These are phyloP conservation scores for Hetaerina americana DNA, from an alignment of 1,140 invertebrate species.

Conservation along the genomic window DNA sequence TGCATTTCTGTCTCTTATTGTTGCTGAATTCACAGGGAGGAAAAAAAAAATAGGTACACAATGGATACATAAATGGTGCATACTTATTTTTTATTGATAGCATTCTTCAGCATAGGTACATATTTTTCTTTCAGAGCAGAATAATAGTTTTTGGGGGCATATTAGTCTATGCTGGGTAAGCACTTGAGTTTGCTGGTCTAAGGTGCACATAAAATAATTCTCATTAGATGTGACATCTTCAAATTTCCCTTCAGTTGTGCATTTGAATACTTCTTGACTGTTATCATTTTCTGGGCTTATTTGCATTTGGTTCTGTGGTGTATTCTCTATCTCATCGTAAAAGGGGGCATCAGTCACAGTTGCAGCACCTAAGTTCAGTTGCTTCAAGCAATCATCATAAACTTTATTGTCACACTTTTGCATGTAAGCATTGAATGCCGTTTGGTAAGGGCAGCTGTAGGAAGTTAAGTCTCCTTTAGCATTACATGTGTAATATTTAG, in stretches of 20 bases:
- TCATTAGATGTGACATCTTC: slow-evolving; percentile 21
- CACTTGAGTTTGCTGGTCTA: slow-evolving; percentile 16
- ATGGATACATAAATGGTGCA: too few species aligned
- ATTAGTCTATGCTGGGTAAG: slow-evolving; percentile 16
- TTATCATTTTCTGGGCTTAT: too few species aligned
- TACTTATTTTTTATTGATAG: too few species aligned
- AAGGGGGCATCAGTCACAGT: too few species aligned
- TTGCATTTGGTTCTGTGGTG: too few species aligned
- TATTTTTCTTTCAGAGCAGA: slow-evolving; percentile 22
- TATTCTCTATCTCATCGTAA: too few species aligned
- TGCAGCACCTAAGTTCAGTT: too few species aligned
- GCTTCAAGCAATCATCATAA: slow-evolving; percentile 24
- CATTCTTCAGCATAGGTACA: slow-evolving; percentile 16
- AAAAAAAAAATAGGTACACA: too few species aligned
- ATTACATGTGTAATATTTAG: slow-evolving; percentile 36
- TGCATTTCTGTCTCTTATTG: too few species aligned
- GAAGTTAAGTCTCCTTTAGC: slow-evolving; percentile 29
- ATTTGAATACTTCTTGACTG: slow-evolving; percentile 17
- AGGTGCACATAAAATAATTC: slow-evolving; percentile 27
- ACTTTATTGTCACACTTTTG: slow-evolving; percentile 30
- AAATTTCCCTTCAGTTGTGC: slow-evolving; percentile 22
- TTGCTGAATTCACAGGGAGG: too few species aligned
- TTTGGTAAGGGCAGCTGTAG: slow-evolving; percentile 33
- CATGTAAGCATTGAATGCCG: slow-evolving; percentile 32
- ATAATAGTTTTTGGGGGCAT: slow-evolving; percentile 27